Evolutionary conservation across 2,113 vertebrate genomes (phyloP), one percentile per base, ranked within the genome.

Genomic region (Dascyllus trimaculatus): DNA sequence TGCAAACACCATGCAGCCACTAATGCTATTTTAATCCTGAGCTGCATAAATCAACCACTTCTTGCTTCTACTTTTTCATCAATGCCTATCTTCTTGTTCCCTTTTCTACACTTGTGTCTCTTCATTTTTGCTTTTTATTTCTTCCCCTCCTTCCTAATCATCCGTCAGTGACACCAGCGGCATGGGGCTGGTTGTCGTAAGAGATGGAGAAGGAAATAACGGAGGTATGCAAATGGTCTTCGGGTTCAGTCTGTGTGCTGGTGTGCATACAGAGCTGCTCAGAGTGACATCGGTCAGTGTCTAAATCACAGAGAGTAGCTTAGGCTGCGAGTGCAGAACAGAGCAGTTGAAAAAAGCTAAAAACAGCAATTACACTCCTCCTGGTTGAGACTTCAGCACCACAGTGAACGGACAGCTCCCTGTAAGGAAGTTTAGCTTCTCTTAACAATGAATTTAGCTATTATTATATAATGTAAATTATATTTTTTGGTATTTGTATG

Each of bases 371-470:
- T 17, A 5, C 21, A 1, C 6, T 24, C 6, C 17, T n/a, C 18
- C n/a, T 21, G 24, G 46, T 46, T 8, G 29, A 46, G 70, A 49
- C 70, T 82, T 82, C 83, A 89, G 83, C 85, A 80, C 75, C 43
- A 29, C 59, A 4, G 9, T 4, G 53, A 2, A 0, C 0, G 63
- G 78, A 80, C 65, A 80, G 65, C 84, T 73, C 71, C 66, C 40
- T 5, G 19, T 21, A n/a, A 49, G 49, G 46, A 8, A 5, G 46
- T 11, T 43, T 32, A 9, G 11, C 11, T 43, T 13, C 11, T 43
- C 40, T 15, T 43, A 35, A 7, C 32, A 8, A 9, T 35, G 32
- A 35, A 8, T 35, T 35, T 35, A 35, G 32, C 32, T 29, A 29
- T n/a, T n/a, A n/a, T n/a, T n/a, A n/a, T n/a, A n/a, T n/a, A n/a